Evolutionary conservation across 1,140 invertebrate species (phyloP).

Genomic region (Probaryconus sp.): DNA sequence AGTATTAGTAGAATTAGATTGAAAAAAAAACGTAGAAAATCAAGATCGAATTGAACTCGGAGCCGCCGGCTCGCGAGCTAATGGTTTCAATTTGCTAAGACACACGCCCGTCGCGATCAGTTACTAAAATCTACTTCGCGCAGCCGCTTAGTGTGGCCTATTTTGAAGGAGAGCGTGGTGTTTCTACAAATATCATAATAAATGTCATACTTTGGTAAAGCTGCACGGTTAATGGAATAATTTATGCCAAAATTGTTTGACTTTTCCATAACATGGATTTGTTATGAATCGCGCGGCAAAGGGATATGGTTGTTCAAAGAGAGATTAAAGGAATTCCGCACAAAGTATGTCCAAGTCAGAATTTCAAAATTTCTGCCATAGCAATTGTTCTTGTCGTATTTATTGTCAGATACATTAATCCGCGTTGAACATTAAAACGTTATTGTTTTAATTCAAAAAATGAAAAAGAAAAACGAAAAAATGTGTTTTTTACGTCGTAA

Average conservation of each 20-base stretch:
- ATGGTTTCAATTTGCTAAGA: constrained; percentile 40
- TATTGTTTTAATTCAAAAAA: too few relatives aligned
- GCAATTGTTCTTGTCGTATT: too few relatives aligned
- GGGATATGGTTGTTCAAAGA: too few relatives aligned
- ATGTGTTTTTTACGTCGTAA: too few relatives aligned
- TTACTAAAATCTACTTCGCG: constrained; percentile 50
- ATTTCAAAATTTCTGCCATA: too few relatives aligned
- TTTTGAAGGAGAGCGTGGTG: constrained; percentile 46
- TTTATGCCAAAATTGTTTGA: not conserved
- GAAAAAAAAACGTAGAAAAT: constrained; percentile 59
- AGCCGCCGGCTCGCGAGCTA: constrained; percentile 56
- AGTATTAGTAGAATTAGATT: not conserved
- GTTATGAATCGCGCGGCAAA: too few relatives aligned
- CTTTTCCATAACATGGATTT: not conserved
- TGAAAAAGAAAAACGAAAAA: too few relatives aligned
- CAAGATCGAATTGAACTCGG: constrained; percentile 42
- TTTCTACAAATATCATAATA: constrained; percentile 35
- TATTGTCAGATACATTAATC: too few relatives aligned
- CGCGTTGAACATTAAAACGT: too few relatives aligned
- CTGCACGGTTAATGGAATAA: not conserved
- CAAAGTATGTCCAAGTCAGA: too few relatives aligned
- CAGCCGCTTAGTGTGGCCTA: constrained; percentile 54
- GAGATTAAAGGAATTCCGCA: too few relatives aligned
- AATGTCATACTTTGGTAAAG: too few relatives aligned
- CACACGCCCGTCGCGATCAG: constrained; percentile 48